Conservation (phyloP, 2,888 invertebrate genomes). For the Chrysotoxum bicinctum region DNA sequence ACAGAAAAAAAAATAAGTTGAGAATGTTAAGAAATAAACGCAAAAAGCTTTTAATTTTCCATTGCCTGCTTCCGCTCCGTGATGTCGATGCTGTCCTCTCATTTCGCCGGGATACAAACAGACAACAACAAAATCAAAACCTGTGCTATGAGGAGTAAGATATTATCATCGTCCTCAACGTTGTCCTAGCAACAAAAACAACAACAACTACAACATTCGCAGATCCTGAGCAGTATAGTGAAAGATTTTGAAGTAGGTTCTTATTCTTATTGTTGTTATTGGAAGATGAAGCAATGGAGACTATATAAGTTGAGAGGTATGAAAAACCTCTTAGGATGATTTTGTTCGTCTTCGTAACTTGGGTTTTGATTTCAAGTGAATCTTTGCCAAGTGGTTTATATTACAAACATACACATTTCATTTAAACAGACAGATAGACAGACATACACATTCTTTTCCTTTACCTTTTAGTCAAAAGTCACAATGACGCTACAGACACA, state of each 20-base stretch:
- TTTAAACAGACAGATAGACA: slow-evolving; percentile 20
- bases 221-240: slow-evolving; percentile 11
- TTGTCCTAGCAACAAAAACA: slow-evolving; percentile 26
- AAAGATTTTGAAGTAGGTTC: slow-evolving; percentile 59
- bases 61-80: slow-evolving; percentile 67
- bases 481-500: slow-evolving; percentile 15
- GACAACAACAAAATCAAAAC: neutral
- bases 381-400: slow-evolving; percentile 32
- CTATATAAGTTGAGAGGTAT: neutral
- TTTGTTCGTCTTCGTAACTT: slow-evolving; percentile 59
- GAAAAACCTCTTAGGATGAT: slow-evolving; percentile 66
- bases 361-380: slow-evolving; percentile 68
- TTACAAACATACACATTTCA: slow-evolving; percentile 31
- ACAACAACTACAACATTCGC: neutral
- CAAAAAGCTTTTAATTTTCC: slow-evolving; percentile 71
- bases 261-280: slow-evolving; percentile 47
- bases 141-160: slow-evolving; percentile 20
- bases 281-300: slow-evolving; percentile 11
- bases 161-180: slow-evolving; percentile 46
- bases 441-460: neutral
- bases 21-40: slow-evolving; percentile 41
- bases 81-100: slow-evolving; percentile 58
- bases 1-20: slow-evolving; percentile 4
- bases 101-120: slow-evolving; percentile 17
- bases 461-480: slow-evolving; percentile 54